Evolutionary conservation across 2,797 vertebrate species (phyloP).

Genomic region (Anguilla marmorata): DNA sequence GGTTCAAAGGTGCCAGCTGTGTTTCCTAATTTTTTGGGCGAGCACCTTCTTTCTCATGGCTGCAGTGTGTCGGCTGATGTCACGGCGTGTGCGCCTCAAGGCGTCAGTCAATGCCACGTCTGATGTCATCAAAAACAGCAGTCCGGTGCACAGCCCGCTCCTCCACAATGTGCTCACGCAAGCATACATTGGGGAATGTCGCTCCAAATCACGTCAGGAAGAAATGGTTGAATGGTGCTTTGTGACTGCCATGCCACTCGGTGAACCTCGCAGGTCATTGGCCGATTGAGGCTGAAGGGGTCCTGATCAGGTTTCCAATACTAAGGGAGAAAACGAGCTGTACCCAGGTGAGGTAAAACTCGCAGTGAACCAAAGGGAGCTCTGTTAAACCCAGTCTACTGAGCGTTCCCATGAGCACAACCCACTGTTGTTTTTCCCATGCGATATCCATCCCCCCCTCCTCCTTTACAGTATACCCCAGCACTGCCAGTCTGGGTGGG

Average conservation of each 20-base stretch:
- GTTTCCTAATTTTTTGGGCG: not conserved
- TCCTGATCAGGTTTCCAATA: conserved; percentile 4
- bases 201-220: not conserved
- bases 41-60: not conserved
- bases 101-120: conserved; percentile 14
- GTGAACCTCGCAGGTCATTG: not conserved
- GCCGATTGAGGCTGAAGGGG: not conserved
- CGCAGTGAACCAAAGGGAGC: not conserved
- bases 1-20: not conserved
- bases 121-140: conserved; percentile 11
- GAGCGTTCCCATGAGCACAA: not conserved
- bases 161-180: conserved; percentile 3
- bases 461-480: not conserved
- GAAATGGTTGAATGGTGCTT: not conserved
- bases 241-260: not conserved
- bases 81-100: not conserved
- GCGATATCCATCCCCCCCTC: not conserved
- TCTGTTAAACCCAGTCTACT: not conserved
- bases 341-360: not conserved
- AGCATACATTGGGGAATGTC: conserved; percentile 4
- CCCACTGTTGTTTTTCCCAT: not conserved
- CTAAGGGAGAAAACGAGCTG: not conserved
- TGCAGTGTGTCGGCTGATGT: not conserved
- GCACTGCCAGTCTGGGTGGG: not conserved
- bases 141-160: not conserved